Percentiles rank a stretch among this genome's conserved stretches.
Evolutionary conservation across 2,888 invertebrate species (phyloP).

Genomic region (Drosophila subquinaria): DNA sequence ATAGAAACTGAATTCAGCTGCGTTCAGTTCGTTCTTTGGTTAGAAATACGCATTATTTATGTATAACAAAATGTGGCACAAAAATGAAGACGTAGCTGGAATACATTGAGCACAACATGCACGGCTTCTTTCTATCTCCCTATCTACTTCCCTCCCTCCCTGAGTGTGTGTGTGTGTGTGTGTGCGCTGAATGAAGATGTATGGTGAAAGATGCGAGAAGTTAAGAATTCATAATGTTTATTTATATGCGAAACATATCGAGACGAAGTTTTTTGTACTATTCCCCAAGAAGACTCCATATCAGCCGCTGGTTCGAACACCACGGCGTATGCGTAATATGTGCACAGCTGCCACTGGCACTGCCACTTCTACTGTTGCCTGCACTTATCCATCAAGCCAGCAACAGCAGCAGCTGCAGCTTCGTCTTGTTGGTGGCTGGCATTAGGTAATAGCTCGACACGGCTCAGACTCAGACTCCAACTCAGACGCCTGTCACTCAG

Average conservation of each 20-base stretch:
- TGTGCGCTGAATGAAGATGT: constrained; percentile 72
- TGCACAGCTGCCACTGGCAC: constrained; percentile 53
- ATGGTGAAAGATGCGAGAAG: constrained; percentile 73
- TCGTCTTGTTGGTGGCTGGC: constrained; percentile 32
- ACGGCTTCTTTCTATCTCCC: not conserved
- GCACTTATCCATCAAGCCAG: constrained; percentile 76
- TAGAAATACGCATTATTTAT: constrained; percentile 75
- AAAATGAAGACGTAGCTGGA: constrained; percentile 69
- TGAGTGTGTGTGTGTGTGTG: not conserved
- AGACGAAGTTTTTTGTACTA: constrained; percentile 65
- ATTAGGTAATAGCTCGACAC: constrained; percentile 73
- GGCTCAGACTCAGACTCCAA: constrained; percentile 1
- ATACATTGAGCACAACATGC: constrained; percentile 57
- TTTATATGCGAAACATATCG: constrained; percentile 81
- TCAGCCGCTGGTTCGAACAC: constrained; percentile 35
- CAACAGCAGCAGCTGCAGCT: constrained; percentile 43
- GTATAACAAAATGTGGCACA: constrained; percentile 77
- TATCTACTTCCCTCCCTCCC: not conserved
- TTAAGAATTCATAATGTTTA: constrained; percentile 81
- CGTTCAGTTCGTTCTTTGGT: constrained; percentile 25
- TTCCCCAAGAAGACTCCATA: constrained; percentile 38
- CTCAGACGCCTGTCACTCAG: constrained; percentile 50
- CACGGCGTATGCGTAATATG: constrained; percentile 73
- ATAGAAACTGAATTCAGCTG: constrained; percentile 52
- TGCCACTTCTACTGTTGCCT: constrained; percentile 26